Base-by-base conservation (phyloP, 2,888 invertebrate genomes). In the Scaptomyza caliginosa region DNA sequence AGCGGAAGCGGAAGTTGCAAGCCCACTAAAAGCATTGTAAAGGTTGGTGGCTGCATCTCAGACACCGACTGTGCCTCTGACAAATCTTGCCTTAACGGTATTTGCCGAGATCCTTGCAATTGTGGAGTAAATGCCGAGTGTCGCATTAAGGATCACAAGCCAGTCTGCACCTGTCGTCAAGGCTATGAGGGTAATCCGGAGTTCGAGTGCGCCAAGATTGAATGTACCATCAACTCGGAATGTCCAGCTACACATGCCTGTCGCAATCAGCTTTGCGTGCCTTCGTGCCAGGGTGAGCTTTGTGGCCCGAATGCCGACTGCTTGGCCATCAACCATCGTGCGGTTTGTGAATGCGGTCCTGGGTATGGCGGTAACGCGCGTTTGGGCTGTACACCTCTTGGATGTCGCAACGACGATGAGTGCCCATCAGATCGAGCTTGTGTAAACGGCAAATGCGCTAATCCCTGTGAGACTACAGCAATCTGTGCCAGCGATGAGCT, bases 41-140 rank as follows among this genome's bases (percentile, higher is more conserved):
- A 93, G 46, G 92, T 94, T 3, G 94, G 94, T 46, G 94, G 94
- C 50, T 97, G 97, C 89, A 93, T 94, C 74, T 93, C 93, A 3
- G 96, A 97, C 88, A 93, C 93, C 30, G 96, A 97, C 75, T 98
- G 98, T 89, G 93, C 95, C 0, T 91, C 93, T 0, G 95, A 96
- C 71, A 94, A 94, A 79, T 94, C 97, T 17, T 98, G 98, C 88
- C 92, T 96, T 65, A 95, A 94, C 76, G 95, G 95, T 17, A 92
- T 96, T 16, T 97, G 97, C 89, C 94, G 93, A 75, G 94, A 96
- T 89, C 97, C 97, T 4, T 97, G 97, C 89, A 94, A 95, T 68
- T 97, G 97, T 88, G 97, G 97, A 36, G 93, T 95, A 0, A 95
- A 96, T 88, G 95, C 97, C 1, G 95, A 96, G 74, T 98, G 98